Base-by-base conservation (phyloP, 1,140 invertebrate species). In the Macrotrachela quadricornifera region DNA sequence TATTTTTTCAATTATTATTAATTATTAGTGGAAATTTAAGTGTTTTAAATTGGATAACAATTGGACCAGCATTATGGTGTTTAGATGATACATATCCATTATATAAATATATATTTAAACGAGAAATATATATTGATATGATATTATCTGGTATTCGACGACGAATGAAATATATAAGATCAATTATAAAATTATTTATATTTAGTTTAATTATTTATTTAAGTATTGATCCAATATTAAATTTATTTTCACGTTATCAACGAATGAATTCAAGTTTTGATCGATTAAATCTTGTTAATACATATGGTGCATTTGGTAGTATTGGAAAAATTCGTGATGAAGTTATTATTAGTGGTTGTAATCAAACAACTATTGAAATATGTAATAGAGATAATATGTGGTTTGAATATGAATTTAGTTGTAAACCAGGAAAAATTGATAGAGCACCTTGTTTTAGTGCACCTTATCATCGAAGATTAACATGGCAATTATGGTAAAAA, bases 11-110 rank as follows among this genome's bases (percentile, higher is more conserved):
- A 65, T 69, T 73, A 56, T 8, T 69, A 14, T 56, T 73, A 21
- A 73, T 73, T 45, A 66, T 69, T 39, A 71, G 69, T 61, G 71
- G 71, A 1, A 73, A 73, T 57, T 57, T 73, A n/a, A 71, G 69
- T 57, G 72, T 73, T 57, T 60, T 73, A 10, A 73, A 73, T 58
- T 73, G 71, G 71, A 57, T 73, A 48, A 73, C 71, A 1, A 73
- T 73, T 18, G 48, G 69, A 14, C 71, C 71, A 8, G 61, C 60
- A 49, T 55, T 73, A 15, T 65, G 67, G 0, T 69, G 67, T 54
- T 70, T 71, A 62, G 71, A 73, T 60, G 71, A 73, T 60, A 50
- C 51, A 15, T 30, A 30, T 30, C 21, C 21, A 30, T 30, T 30
- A 30, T 30, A 30, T 30, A 30, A 30, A 30, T 30, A 30, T 30